Base-by-base conservation (phyloP, 2,888 invertebrate species). In the Troilus luridus region DNA sequence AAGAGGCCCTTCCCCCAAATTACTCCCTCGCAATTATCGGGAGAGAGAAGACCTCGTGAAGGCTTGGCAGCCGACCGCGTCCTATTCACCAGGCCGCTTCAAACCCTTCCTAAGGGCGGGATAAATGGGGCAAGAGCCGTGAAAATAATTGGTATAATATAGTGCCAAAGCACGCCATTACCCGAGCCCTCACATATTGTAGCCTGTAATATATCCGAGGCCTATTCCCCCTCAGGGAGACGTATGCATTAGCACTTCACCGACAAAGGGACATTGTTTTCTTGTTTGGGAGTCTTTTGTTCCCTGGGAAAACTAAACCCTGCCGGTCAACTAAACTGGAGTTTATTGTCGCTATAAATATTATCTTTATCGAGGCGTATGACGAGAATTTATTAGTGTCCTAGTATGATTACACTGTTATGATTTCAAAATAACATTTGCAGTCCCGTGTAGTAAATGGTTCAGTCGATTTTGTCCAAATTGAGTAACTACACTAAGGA, bases 141-240 rank as follows among this genome's bases (percentile, higher is more conserved):
- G 90, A 90, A 90, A 90, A 90, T 90, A 90, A 90, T 90, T 90
- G 90, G 77, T 58, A 77, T 90, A 89, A 89, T 89, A 89, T 89
- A 89, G 41, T 89, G 89, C 89, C 89, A 67, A 89, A 89, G 24
- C 56, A 19, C 56, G 14, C 89, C 89, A 60, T 62, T 89, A 85
- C 12, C n/a, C n/a, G 3, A 19, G 6, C 85, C 85, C 41, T 85
- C 56, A 85, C 85, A 85, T n/a, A 85, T 85, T 85, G 56, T 85
- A 85, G 72, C 7, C 72, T 17, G 24, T 27, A 41, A 77, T 77
- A 77, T 77, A 77, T 77, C 72, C 5, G 6, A 41, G 17, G 27
- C 27, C 72, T 41, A 77, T 77, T 77, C 41, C 17, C 41, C 72
- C 72, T 17, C 41, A 17, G 72, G 72, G 72, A 77, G 72, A 77